Evolutionary conservation across 2,797 vertebrate species (phyloP), one percentile per base, ranked within the genome.

Genomic region (Pipistrellus nathusii): DNA sequence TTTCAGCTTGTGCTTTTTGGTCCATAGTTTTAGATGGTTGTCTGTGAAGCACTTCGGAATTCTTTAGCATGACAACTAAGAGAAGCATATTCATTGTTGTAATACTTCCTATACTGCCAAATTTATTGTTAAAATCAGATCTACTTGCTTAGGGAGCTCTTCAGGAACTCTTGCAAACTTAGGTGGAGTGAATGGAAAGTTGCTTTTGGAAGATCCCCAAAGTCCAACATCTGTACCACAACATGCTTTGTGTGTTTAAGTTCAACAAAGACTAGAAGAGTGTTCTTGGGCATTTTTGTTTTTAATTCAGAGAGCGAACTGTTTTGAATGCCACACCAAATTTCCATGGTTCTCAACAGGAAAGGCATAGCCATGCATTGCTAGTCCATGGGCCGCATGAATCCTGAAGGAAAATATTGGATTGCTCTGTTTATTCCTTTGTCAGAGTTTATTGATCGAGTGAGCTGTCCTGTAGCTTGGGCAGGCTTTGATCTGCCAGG

Each of bases 401-500:
- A 92, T 80, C 73, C 88, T 90, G 85, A 88, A 94, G 90, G 88
- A 88, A 96, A 97, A 94, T 95, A 92, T 90, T 92, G 93, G 88
- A 85, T 91, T 5, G 18, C 88, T 95, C 92, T 97, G 96, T 97
- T 97, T 96, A 96, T 96, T 93, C 94, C 96, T 30, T 2, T 94
- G 96, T 97, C 97, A 97, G 85, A 81, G 85, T 94, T 96, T 96
- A 96, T 96, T 95, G 97, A 97, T 97, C 10, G 88, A 96, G 93
- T 41, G 95, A 90, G 87, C 82, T 94, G 92, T 97, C 88, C 93
- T 95, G 94, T 93, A 85, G 96, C 75, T 93, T 27, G 46, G 85
- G 85, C 66, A 88, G 96, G 92, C 97, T 97, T 97, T 97, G 97
- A 97, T 97, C 96, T 97, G 90, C 97, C 94, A 90, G 93, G 96